phyloP scores from a whole-genome alignment of 1,140 invertebrate species.

The Drosophila sulfurigaster region DNA sequence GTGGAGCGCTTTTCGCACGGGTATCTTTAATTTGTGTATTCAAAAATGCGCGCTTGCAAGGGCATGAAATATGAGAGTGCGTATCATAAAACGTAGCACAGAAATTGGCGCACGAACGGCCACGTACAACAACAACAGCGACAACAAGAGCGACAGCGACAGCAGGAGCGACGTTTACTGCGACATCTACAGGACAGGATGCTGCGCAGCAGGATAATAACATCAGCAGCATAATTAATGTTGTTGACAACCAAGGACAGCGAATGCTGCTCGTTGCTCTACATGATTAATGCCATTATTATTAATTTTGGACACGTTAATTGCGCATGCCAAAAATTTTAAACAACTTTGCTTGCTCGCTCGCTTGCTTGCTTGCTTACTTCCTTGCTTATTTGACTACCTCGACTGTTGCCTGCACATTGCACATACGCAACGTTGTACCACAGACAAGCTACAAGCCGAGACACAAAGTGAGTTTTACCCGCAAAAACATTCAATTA shows the following conservation, averaged over 20 bases:
- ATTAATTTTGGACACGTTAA: slow-evolving; percentile 75
- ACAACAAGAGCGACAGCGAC: background rate
- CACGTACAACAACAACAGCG: background rate
- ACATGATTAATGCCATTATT: slow-evolving; percentile 73
- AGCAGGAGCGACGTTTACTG: background rate
- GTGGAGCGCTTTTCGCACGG: slow-evolving; percentile 13
- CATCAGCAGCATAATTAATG: slow-evolving; percentile 65
- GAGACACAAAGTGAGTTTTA: background rate
- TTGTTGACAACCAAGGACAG: slow-evolving; percentile 54
- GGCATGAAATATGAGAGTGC: slow-evolving; percentile 69
- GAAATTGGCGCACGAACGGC: slow-evolving; percentile 8
- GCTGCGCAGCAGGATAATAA: slow-evolving; percentile 54
- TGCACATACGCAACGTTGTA: slow-evolving; percentile 70
- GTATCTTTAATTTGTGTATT: slow-evolving; percentile 41
- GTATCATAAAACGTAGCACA: slow-evolving; percentile 26
- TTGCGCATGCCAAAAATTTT: slow-evolving; percentile 63
- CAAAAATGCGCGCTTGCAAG: slow-evolving; percentile 40
- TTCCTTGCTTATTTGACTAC: too few relatives aligned
- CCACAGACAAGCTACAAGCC: background rate
- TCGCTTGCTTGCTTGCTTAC: slow-evolving; percentile 16
- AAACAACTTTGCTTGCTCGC: slow-evolving; percentile 49
- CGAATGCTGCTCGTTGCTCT: slow-evolving; percentile 10
- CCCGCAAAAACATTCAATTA: slow-evolving; percentile 68
- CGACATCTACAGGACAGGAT: slow-evolving; percentile 10
- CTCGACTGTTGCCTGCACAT: slow-evolving; percentile 32